Percentiles rank a stretch among this genome's conserved stretches.
phyloP scores from a whole-genome alignment of 1,140 invertebrate species.

The Bemisia tabaci region DNA sequence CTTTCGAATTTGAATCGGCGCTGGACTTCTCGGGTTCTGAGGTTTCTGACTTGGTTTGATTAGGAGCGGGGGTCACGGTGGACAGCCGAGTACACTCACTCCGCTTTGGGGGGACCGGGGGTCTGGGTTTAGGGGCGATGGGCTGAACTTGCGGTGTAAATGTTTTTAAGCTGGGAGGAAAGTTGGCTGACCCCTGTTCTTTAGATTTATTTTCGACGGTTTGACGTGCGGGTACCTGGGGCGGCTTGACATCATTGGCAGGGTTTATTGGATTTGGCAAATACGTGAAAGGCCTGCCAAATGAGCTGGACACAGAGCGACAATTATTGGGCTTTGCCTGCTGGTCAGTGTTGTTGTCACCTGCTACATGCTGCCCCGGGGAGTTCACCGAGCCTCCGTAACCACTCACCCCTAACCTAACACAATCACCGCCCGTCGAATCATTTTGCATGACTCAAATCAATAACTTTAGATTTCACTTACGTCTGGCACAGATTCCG shows the following conservation, averaged over 20 bases:
- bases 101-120: constrained; percentile 20
- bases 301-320: constrained; percentile 23
- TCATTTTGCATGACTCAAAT: not conserved
- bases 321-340: not conserved
- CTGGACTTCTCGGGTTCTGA: not conserved
- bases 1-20: no score
- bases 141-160: constrained; percentile 2
- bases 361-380: not conserved
- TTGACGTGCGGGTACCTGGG: not conserved
- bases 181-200: not conserved
- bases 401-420: not conserved
- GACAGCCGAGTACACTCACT: constrained; percentile 22
- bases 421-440: not conserved
- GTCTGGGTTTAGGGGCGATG: constrained; percentile 19
- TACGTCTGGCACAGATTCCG: no score
- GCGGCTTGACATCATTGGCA: not conserved
- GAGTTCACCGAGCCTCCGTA: not conserved
- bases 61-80: constrained; percentile 16
- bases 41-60: not conserved
- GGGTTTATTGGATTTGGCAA: constrained; percentile 1
- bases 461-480: no score
- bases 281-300: constrained; percentile 15
- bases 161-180: not conserved
- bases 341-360: not conserved
- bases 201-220: not conserved